Conservation (phyloP, 2,888 invertebrate genomes). For the Rotaria macrura region DNA sequence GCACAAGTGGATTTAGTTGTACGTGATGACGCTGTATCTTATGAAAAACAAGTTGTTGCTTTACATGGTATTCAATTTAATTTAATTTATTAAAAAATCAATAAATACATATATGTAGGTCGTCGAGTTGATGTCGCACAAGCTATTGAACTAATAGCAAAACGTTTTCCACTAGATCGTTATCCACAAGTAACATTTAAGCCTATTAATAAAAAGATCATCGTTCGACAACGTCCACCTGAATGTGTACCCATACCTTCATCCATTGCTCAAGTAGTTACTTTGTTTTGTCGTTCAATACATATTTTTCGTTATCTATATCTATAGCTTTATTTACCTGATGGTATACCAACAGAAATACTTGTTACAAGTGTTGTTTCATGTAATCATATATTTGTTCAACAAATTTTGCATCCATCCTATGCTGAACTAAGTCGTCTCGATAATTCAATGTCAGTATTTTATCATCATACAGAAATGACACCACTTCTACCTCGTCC, state of each 20-base stretch:
- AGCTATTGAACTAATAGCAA: slow-evolving; percentile 71
- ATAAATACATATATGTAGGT: slow-evolving; percentile 52
- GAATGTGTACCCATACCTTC: not conserved
- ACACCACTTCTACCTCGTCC: slow-evolving; percentile 62
- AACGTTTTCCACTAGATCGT: slow-evolving; percentile 69
- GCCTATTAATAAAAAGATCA: slow-evolving; percentile 48
- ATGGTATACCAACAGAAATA: slow-evolving; percentile 58
- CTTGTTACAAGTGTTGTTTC: slow-evolving; percentile 73
- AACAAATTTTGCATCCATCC: slow-evolving; percentile 85
- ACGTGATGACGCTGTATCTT: slow-evolving; percentile 63
- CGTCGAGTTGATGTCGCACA: slow-evolving; percentile 66
- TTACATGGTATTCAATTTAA: slow-evolving; percentile 7
- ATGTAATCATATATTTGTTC: slow-evolving; percentile 81
- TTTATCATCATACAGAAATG: slow-evolving; percentile 59
- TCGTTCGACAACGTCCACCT: slow-evolving; percentile 24
- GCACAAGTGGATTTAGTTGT: slow-evolving; percentile 69
- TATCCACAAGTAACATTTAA: slow-evolving; percentile 69
- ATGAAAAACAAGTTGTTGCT: slow-evolving; percentile 66
- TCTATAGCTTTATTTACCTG: not conserved
- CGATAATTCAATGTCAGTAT: slow-evolving; percentile 72
- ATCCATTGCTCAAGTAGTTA: not conserved
- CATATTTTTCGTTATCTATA: no score
- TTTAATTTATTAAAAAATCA: no score
- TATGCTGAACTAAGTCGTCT: slow-evolving; percentile 71
- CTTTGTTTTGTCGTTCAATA: no score